These are phyloP conservation scores for Nomada ferruginata DNA, from an alignment of 2,888 invertebrate genomes.

Conservation along the genomic window DNA sequence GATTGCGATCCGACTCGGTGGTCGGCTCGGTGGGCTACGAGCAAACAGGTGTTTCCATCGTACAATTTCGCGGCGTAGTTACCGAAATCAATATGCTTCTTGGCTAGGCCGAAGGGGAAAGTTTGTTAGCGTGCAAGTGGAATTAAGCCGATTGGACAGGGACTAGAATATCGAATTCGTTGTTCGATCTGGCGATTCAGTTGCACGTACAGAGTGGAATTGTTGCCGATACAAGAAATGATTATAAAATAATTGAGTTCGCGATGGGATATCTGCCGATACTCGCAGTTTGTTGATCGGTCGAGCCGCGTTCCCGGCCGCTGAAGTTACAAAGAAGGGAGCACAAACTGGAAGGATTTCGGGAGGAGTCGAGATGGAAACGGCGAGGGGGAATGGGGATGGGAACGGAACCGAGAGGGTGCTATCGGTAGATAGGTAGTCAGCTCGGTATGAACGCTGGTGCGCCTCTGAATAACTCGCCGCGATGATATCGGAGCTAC, in stretches of 20 bases:
- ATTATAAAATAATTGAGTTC: background rate
- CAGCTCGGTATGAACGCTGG: conserved; percentile 65
- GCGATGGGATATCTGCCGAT: background rate
- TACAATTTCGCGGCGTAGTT: conserved; percentile 21
- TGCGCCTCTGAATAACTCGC: conserved; percentile 73
- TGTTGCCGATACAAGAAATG: conserved; percentile 24
- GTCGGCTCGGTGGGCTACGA: background rate
- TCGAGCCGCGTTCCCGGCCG: conserved; percentile 2
- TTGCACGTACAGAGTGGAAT: background rate
- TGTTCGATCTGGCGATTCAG: background rate
- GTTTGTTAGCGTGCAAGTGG: background rate
- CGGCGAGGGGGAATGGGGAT: conserved; percentile 8
- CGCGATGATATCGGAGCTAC: conserved; percentile 77
- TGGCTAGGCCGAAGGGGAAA: background rate
- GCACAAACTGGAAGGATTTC: conserved; percentile 42
- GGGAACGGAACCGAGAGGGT: conserved; percentile 53
- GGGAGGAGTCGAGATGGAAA: conserved; percentile 51
- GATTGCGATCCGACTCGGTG: conserved; percentile 23
- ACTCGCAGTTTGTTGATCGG: conserved; percentile 2
- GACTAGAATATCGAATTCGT: too few relatives aligned
- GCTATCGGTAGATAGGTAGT: conserved; percentile 74
- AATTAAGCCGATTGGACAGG: background rate
- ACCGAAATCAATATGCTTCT: conserved; percentile 19
- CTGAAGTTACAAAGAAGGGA: conserved; percentile 43
- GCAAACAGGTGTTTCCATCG: conserved; percentile 43